Percentiles rank a stretch among this genome's conserved stretches.
Conservation (phyloP, 2,888 invertebrate species). For the Lordiphosa andalusiaca region DNA sequence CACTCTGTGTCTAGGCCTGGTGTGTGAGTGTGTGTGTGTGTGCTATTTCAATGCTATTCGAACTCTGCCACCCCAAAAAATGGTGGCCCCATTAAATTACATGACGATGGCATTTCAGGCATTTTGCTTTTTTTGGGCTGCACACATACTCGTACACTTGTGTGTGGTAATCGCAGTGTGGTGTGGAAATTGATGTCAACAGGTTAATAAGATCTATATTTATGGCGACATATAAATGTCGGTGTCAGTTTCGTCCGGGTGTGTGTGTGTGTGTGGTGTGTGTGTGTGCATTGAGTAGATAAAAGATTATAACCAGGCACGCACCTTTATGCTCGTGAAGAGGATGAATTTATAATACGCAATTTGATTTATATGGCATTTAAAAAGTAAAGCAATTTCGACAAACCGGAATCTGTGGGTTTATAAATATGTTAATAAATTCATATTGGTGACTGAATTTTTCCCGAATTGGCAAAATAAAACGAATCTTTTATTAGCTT, state of each 20-base stretch:
- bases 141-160: slow-evolving; percentile 12
- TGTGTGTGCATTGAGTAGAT: slow-evolving; percentile 33
- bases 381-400: too few species aligned
- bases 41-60: slow-evolving; percentile 33
- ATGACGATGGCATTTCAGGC: slow-evolving; percentile 42
- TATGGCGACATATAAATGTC: slow-evolving; percentile 39
- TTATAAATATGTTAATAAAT: too few species aligned
- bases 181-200: slow-evolving; percentile 46
- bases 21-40: slow-evolving; percentile 1
- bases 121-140: slow-evolving; percentile 28
- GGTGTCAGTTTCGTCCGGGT: slow-evolving; percentile 4
- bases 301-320: slow-evolving; percentile 36
- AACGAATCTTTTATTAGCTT: too few species aligned
- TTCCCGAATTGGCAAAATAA: too few species aligned
- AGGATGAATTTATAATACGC: too few species aligned
- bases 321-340: slow-evolving; percentile 8
- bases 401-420: too few species aligned
- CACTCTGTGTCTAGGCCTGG: not conserved
- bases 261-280: slow-evolving; percentile 6
- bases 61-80: slow-evolving; percentile 23
- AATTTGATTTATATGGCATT: too few species aligned
- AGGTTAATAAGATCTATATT: slow-evolving; percentile 49
- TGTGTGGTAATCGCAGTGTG: slow-evolving; percentile 35
- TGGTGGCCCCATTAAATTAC: slow-evolving; percentile 41
- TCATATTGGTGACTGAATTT: too few species aligned